Evolutionary conservation across 2,888 invertebrate genomes (phyloP), one percentile per base, ranked within the genome.

Genomic region (Bedellia somnulentella): DNA sequence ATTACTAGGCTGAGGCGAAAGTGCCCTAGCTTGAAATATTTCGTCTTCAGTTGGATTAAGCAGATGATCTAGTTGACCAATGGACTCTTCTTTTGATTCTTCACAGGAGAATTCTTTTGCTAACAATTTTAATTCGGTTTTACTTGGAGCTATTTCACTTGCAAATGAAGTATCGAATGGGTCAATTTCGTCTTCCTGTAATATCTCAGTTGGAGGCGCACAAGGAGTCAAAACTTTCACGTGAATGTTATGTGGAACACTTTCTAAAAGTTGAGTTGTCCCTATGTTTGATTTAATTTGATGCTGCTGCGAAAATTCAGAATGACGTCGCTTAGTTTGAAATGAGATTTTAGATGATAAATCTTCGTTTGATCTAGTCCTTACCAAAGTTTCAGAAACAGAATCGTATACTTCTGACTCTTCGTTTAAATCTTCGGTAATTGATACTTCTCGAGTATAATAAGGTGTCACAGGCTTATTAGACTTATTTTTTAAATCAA

Each of bases 151-250:
- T 31, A 89, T 82, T 48, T 87, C 85, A 33, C 75, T 78, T 0
- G 89, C 89, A 44, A 89, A 87, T 0, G 92, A 89, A 1, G 93
- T 93, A 51, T 93, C 93, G 52, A 93, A 93, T 0, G 93, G 93
- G 68, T 92, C 92, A 5, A 66, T 57, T 42, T 85, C 73, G 34
- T 73, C 67, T 29, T 61, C 48, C n/a, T n/a, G n/a, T n/a, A n/a
- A n/a, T n/a, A n/a, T n/a, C 15, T 58, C 50, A 2, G 52, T 49
- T 27, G 6, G 34, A 10, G 55, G 43, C 12, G 73, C 59, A 4
- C 53, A 52, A 5, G 73, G 73, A 6, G 88, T 88, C 26, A 89
- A 51, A 29, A 88, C 86, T 57, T 88, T 89, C 2, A 76, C 80
- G 35, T 48, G 45, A 27, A 67, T 55, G 31, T 62, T 54, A 29